These are phyloP conservation scores for Musca domestica DNA, from an alignment of 1,140 invertebrate genomes.

Conservation along the genomic window DNA sequence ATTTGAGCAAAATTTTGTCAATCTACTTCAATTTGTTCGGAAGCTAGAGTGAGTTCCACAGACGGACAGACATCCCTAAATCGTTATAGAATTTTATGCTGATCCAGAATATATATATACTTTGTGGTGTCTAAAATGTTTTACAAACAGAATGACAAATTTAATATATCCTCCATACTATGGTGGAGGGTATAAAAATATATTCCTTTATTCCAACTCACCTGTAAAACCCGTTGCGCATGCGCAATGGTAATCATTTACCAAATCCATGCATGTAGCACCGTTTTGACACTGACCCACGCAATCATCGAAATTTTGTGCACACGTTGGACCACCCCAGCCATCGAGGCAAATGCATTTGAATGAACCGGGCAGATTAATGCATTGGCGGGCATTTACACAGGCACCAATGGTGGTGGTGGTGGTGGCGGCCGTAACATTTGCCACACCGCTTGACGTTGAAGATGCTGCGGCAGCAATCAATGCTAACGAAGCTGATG, in stretches of 20 bases:
- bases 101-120: no score
- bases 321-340: conserved; percentile 85
- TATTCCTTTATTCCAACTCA: conserved; percentile 51
- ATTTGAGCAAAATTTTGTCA: no score
- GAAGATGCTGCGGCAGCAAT: conserved; percentile 55
- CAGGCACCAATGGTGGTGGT: conserved; percentile 60
- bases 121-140: no score
- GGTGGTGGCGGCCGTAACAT: conserved; percentile 45
- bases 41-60: no score
- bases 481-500: conserved; percentile 53
- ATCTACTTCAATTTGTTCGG: no score
- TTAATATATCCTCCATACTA: no score
- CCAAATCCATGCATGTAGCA: conserved; percentile 70
- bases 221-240: conserved; percentile 76
- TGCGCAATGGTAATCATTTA: conserved; percentile 77
- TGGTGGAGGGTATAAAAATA: no score
- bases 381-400: conserved; percentile 76
- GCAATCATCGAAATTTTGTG: conserved; percentile 86
- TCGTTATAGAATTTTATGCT: no score
- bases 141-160: no score
- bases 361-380: conserved; percentile 79
- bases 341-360: conserved; percentile 76
- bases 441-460: conserved; percentile 53
- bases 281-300: conserved; percentile 78
- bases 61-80: no score